These are phyloP conservation scores for Limnephilus lunatus DNA, from an alignment of 2,888 invertebrate species.

Conservation along the genomic window DNA sequence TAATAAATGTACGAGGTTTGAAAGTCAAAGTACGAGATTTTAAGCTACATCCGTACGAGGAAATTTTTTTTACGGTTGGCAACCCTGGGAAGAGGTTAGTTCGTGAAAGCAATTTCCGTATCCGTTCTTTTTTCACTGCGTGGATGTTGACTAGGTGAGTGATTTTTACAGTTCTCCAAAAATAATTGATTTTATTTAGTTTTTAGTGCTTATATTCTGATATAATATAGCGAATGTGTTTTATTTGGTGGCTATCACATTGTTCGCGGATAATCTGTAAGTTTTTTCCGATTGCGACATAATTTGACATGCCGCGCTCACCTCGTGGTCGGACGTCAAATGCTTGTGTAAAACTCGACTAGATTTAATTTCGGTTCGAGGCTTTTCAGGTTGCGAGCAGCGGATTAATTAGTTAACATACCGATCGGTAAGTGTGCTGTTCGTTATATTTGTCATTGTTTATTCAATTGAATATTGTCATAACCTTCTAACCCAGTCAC, in stretches of 20 bases:
- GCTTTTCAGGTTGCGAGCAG: conserved; percentile 54
- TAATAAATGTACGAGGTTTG: too few species aligned
- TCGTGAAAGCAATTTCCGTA: conserved; percentile 29
- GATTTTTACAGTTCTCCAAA: background rate
- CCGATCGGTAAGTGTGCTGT: conserved; percentile 53
- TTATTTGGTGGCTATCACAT: conserved; percentile 15
- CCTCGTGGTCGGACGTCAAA: conserved; percentile 51
- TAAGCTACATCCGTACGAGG: too few species aligned
- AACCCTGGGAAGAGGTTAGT: background rate
- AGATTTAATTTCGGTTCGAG: conserved; percentile 50
- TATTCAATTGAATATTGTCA: background rate
- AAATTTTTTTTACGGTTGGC: too few species aligned
- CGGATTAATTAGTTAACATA: background rate
- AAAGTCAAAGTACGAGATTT: too few species aligned
- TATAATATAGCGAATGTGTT: background rate
- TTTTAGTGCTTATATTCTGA: conserved; percentile 4
- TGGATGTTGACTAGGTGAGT: conserved; percentile 57
- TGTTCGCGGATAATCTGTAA: background rate
- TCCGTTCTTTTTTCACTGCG: conserved; percentile 50
- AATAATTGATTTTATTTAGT: background rate
- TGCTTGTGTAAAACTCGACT: background rate
- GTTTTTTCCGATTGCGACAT: conserved; percentile 2
- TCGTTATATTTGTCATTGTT: conserved; percentile 16
- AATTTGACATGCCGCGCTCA: conserved; percentile 10
- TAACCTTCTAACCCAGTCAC: conserved; percentile 18